Base-by-base conservation (phyloP, 2,888 invertebrate genomes). In the Desoria tigrina region DNA sequence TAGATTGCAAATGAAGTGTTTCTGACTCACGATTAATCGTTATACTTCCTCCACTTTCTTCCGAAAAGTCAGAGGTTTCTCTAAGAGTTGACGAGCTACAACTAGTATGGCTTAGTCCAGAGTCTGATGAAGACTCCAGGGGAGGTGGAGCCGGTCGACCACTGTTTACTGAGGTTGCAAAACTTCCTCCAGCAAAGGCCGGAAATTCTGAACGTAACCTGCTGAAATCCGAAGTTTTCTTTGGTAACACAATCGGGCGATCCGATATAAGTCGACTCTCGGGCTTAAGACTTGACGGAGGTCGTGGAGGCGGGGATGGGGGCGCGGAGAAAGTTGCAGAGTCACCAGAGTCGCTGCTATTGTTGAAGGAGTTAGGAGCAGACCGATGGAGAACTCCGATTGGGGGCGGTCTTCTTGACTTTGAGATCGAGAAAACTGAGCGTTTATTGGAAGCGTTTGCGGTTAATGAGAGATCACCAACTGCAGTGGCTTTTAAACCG, bases 251-350 rank as follows among this genome's bases (percentile, higher is more conserved):
- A 49, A 53, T 21, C 53, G 60, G 16, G 16, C 45, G 45, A 45
- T 45, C 45, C 11, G 62, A 54, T 59, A 73, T 69, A 21, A 69
- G 66, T 56, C 71, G 66, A 65, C 73, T 75, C 32, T 73, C 69
- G 1, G 74, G 69, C 56, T 69, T 71, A 1, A 76, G 68, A 6
- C 72, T 74, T 9, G 72, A 73, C n/a, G 70, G 61, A 6, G 76
- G 76, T 49, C 76, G 28, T 14, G 76, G 76, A 18, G 76, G 76
- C 23, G 76, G 76, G 45, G 74, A 74, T 56, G 76, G 76, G 9
- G 76, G 74, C 18, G 71, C 65, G 1, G 32, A 45, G 6, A 21
- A 45, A 45, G 71, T 62, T 14, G 63, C 61, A 3, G 65, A 68
- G 24, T 67, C 70, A 32, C 64, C 63, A 39, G 72, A 68, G 26